Conservation (phyloP, 2,888 invertebrate genomes). For the Andrena bicolor region DNA sequence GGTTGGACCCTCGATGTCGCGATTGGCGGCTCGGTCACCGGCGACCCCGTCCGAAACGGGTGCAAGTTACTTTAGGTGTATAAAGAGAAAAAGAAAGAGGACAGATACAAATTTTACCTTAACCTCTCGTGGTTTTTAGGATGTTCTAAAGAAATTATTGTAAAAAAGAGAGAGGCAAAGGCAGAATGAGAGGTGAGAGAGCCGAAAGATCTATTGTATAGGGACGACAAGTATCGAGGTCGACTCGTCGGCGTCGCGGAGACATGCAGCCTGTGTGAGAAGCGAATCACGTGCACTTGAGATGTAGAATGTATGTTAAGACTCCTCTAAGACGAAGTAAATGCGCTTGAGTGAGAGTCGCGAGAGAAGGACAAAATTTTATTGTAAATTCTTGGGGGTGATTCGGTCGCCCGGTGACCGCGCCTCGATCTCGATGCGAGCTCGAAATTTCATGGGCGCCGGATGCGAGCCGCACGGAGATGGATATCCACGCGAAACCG, state of each 20-base stretch:
- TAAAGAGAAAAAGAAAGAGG: conserved; percentile 70
- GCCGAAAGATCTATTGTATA: conserved; percentile 77
- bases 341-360: conserved; percentile 29
- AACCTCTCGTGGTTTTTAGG: conserved; percentile 79
- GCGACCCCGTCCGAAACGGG: conserved; percentile 83
- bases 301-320: not conserved
- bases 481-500: conserved; percentile 55
- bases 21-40: conserved; percentile 79
- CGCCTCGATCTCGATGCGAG: conserved; percentile 77
- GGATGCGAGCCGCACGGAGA: conserved; percentile 45
- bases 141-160: conserved; percentile 82
- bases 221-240: conserved; percentile 30
- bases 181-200: conserved; percentile 13
- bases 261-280: conserved; percentile 37
- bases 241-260: conserved; percentile 37
- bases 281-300: conserved; percentile 31
- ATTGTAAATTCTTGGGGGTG: conserved; percentile 79
- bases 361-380: conserved; percentile 63
- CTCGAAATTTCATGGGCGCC: conserved; percentile 79
- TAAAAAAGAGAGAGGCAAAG: conserved; percentile 71
- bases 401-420: conserved; percentile 82
- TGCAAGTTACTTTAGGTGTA: conserved; percentile 84
- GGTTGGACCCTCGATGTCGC: conserved; percentile 63
- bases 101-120: conserved; percentile 69
- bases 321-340: conserved; percentile 16